A percentile compares a stretch with the other conserved stretches of the same genome.
Conservation (phyloP, 2,888 invertebrate species). For the Hypena proboscidalis region DNA sequence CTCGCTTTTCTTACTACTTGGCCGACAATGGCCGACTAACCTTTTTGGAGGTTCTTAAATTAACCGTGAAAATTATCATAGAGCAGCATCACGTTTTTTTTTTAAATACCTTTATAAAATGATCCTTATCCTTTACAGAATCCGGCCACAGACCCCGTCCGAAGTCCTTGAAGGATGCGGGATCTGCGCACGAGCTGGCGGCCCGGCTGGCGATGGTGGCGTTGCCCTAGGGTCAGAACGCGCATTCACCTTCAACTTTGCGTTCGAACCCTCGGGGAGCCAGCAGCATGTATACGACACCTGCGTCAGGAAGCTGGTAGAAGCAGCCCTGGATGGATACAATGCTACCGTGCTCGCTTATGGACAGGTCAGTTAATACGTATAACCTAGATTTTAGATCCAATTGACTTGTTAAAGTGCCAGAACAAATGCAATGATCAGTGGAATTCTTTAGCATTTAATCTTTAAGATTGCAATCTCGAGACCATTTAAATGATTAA, state of each 20-base stretch:
- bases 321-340: slow-evolving; percentile 97
- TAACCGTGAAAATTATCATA: too few species aligned
- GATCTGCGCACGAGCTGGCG: slow-evolving; percentile 95
- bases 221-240: slow-evolving; percentile 97
- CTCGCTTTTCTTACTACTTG: too few species aligned
- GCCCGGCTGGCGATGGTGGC: slow-evolving; percentile 95
- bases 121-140: slow-evolving; percentile 88
- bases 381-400: too few species aligned
- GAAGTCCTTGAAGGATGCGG: slow-evolving; percentile 98
- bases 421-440: too few species aligned
- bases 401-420: too few species aligned
- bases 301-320: slow-evolving; percentile 94
- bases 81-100: too few species aligned
- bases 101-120: too few species aligned
- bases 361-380: slow-evolving; percentile 92
- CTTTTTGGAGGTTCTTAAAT: too few species aligned
- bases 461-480: too few species aligned
- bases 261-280: slow-evolving; percentile 92
- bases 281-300: slow-evolving; percentile 93
- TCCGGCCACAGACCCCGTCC: slow-evolving; percentile 96
- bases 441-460: too few species aligned
- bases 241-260: slow-evolving; percentile 98
- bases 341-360: slow-evolving; percentile 99
- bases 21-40: too few species aligned
- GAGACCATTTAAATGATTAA: too few species aligned